Evolutionary conservation across 2,797 vertebrate species (phyloP), one percentile per base, ranked within the genome.

Genomic region (Lepilemur septentrionalis): DNA sequence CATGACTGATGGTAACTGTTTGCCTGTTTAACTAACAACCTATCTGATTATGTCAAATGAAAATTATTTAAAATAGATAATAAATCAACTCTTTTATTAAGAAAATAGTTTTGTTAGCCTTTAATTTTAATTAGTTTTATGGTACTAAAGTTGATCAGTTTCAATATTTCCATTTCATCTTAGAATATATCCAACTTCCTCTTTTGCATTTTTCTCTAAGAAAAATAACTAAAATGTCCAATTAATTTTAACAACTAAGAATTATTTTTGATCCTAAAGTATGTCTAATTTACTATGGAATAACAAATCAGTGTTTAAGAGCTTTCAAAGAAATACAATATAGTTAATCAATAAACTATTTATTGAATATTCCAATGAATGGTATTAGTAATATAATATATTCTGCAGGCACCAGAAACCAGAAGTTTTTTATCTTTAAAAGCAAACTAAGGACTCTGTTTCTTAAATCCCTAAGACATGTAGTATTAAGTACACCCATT

Each of bases 1-100:
- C 81, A 96, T 97, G 97, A 97, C 89, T 97, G 96, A 52, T 18
- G 17, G 17, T 75, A 85, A 92, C 89, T 96, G 67, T 86, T 96
- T 96, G 97, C 96, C 95, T 97, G 70, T 87, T 95, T 98, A 97
- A 98, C 97, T 94, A 98, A 82, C 95, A 98, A 92, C 89, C 55
- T 96, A 95, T 69, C 92, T 97, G 73, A 48, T 12, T 50, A 93
- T 97, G 92, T 89, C 91, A 97, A 97, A 95, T 95, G 95, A 97
- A 97, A 92, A 96, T 96, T 76, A 84, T 96, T 93, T 85, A 75
- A 93, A 97, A 91, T 83, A 97, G 82, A 96, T 91, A 92, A 80
- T 52, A 83, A 87, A 78, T 86, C 81, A 63, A 94, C 83, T 79
- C 43, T 46, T 90, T 83, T 41, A 89, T 69, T 73, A 78, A 55